Evolutionary conservation across 2,797 vertebrate genomes (phyloP).

Genomic region (Coregonus ussuriensis): DNA sequence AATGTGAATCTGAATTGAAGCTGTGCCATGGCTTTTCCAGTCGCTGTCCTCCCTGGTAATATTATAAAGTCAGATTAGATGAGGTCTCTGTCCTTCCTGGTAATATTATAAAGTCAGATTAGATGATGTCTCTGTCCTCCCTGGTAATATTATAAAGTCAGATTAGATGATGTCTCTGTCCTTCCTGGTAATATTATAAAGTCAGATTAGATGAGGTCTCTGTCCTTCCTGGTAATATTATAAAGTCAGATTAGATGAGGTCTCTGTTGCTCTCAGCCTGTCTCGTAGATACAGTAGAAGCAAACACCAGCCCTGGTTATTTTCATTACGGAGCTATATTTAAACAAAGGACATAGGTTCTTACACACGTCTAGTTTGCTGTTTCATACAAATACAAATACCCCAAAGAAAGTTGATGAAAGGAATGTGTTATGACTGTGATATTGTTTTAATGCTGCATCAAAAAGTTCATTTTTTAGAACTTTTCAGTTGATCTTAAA

Average conservation of each 20-base stretch:
- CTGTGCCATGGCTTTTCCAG: no score
- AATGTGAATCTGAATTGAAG: no score
- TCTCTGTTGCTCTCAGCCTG: constrained; percentile 11
- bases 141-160: no score
- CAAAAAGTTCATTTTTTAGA: neutral
- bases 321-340: constrained; percentile 14
- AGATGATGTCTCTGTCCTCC: no score
- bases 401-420: no score
- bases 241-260: constrained; percentile 1
- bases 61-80: no score
- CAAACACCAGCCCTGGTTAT: constrained; percentile 20
- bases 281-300: constrained; percentile 29
- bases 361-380: neutral
- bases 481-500: neutral
- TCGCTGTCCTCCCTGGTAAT: no score
- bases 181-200: neutral
- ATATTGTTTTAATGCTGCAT: neutral
- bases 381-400: neutral
- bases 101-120: no score
- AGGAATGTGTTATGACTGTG: neutral
- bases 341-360: constrained; percentile 26
- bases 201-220: neutral
- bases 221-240: neutral
- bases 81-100: no score
- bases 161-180: neutral